Evolutionary conservation across 1,140 invertebrate genomes (phyloP), one percentile per base, ranked within the genome.

Genomic region (Nasonia giraulti): DNA sequence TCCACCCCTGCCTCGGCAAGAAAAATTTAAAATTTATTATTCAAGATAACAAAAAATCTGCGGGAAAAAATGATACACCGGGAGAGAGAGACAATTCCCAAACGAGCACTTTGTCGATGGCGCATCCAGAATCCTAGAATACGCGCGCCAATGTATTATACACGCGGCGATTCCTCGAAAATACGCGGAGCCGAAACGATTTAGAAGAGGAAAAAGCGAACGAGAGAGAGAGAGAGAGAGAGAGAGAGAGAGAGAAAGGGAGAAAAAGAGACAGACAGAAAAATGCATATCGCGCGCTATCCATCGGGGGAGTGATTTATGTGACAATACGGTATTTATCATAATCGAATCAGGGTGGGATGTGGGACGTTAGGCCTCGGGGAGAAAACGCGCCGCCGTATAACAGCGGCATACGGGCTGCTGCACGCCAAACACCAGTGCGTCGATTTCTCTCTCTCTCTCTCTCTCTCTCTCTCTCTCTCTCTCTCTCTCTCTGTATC

Each of bases 311-410:
- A 82, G 85, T 86, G 85, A 86, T 86, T 86, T 86, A 86, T 86
- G 80, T 83, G 85, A 86, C 85, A 86, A 86, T 86, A 83, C 81
- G 82, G 82, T 80, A 86, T 86, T 86, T 86, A 86, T 86, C 85
- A 86, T 86, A 86, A 86, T 86, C 85, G 85, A 86, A 86, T 86
- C 83, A 84, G 82, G 79, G 82, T 82, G 80, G 74, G 80, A 81
- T 82, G 80, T 82, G 55, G 84, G 75, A 78, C 80, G 80, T 85
- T 78, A 84, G 79, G 82, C 83, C 82, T 84, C 47, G 83, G 86
- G 86, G 83, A 82, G 80, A 68, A 71, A 86, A 86, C 55, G 37
- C 80, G 55, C 73, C 47, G 76, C 68, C 69, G 23, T 12, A n/a
- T 5, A 69, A 31, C 66, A 17, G 68, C 73, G 68, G 68, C 80